Percentiles rank a stretch among this genome's conserved stretches.
phyloP scores from a whole-genome alignment of 2,113 vertebrate species.

The Catharus fuscescens region DNA sequence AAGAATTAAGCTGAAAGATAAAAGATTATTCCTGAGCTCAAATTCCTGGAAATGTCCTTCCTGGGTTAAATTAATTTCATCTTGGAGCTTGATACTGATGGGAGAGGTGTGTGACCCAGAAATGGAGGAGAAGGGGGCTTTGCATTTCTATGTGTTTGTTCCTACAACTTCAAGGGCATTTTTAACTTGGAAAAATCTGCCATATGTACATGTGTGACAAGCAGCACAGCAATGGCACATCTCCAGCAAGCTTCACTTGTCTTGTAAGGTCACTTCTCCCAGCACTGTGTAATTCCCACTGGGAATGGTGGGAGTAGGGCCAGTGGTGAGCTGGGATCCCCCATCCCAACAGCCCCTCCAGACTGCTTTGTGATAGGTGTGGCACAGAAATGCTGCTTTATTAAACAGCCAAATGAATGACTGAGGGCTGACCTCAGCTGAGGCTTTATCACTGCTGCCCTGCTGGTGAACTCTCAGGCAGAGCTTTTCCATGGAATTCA shows the following conservation, averaged over 20 bases:
- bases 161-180: background rate
- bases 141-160: background rate
- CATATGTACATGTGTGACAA: background rate
- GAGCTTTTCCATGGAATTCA: conserved; percentile 64
- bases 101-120: conserved; percentile 16
- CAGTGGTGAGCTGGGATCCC: background rate
- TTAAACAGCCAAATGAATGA: conserved; percentile 69
- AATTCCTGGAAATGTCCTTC: conserved; percentile 11
- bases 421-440: conserved; percentile 66
- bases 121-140: background rate
- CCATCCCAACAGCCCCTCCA: conserved; percentile 48
- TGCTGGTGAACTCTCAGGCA: conserved; percentile 72
- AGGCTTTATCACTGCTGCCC: conserved; percentile 77
- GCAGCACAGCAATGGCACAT: background rate
- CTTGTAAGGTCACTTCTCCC: background rate
- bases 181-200: background rate
- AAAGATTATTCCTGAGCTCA: conserved; percentile 4
- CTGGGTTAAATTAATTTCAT: background rate
- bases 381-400: conserved; percentile 61
- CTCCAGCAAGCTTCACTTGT: conserved; percentile 5
- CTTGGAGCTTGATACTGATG: background rate
- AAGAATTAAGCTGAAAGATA: background rate
- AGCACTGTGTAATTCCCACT: background rate
- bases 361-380: conserved; percentile 18
- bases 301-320: background rate